These are phyloP conservation scores for Torymus auratus DNA, from an alignment of 2,888 invertebrate species.

Conservation along the genomic window DNA sequence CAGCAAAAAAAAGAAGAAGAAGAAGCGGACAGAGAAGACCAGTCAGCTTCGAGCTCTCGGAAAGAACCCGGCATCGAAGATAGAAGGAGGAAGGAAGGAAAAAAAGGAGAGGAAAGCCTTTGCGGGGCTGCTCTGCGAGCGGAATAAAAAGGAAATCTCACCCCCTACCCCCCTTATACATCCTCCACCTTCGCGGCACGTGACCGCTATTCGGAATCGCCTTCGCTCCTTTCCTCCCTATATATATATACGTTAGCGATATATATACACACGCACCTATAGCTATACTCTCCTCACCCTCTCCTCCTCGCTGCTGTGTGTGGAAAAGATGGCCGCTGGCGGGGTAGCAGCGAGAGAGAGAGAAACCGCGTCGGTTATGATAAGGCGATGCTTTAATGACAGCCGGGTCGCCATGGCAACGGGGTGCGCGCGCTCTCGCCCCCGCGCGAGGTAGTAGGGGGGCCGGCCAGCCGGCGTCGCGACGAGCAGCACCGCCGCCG, in stretches of 20 bases:
- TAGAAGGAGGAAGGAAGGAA: too few relatives aligned
- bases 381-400: constrained; percentile 77
- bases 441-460: too few relatives aligned
- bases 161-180: constrained; percentile 55
- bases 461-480: neutral
- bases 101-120: constrained; percentile 13
- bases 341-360: constrained; percentile 61
- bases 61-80: too few relatives aligned
- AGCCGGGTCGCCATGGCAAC: constrained; percentile 71
- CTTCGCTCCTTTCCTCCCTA: neutral
- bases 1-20: too few relatives aligned
- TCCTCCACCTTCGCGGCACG: constrained; percentile 58
- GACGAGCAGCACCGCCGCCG: constrained; percentile 38
- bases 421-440: constrained; percentile 69
- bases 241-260: too few relatives aligned
- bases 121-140: constrained; percentile 50
- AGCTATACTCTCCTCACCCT: neutral
- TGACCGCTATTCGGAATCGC: constrained; percentile 64
- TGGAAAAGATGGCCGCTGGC: constrained; percentile 73
- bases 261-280: too few relatives aligned
- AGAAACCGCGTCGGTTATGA: constrained; percentile 75
- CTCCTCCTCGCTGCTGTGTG: constrained; percentile 50
- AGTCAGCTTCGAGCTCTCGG: too few relatives aligned
- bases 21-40: too few relatives aligned
- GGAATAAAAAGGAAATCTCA: constrained; percentile 65